phyloP scores from a whole-genome alignment of 2,888 invertebrate genomes.

The Synergus laeviventris region DNA sequence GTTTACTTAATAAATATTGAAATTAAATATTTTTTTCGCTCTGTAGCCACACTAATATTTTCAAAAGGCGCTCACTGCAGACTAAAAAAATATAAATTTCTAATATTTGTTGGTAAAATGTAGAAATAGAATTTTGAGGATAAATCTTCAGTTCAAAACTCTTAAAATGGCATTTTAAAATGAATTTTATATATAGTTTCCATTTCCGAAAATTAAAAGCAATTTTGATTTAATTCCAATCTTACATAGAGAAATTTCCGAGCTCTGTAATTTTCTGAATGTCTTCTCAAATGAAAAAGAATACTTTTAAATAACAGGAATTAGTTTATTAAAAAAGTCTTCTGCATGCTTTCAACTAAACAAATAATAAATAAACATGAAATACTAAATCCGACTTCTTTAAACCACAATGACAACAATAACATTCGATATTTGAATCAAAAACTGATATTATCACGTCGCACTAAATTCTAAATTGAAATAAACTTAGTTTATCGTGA shows the following conservation, averaged over 20 bases:
- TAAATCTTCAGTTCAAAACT: too few relatives aligned
- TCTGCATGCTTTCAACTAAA: constrained; percentile 14
- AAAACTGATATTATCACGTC: constrained; percentile 39
- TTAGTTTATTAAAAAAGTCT: background rate
- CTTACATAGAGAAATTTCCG: too few relatives aligned
- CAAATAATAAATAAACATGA: constrained; percentile 20
- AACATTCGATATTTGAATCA: background rate
- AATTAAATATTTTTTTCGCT: too few relatives aligned
- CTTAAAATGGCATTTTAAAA: background rate
- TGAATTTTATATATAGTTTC: background rate
- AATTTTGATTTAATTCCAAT: background rate
- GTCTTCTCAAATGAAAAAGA: background rate
- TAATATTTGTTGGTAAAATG: too few relatives aligned
- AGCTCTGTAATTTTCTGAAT: background rate
- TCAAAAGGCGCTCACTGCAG: too few relatives aligned
- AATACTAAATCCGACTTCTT: background rate
- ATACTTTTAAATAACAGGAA: background rate
- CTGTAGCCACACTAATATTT: too few relatives aligned
- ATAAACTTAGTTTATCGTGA: constrained; percentile 12
- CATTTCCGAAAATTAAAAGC: background rate
- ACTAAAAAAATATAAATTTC: too few relatives aligned
- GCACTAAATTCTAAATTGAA: constrained; percentile 33
- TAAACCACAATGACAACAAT: background rate
- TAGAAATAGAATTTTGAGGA: too few relatives aligned
- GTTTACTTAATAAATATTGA: background rate